phyloP scores from a whole-genome alignment of 2,113 vertebrate species.

The Rhinichthys klamathensis region DNA sequence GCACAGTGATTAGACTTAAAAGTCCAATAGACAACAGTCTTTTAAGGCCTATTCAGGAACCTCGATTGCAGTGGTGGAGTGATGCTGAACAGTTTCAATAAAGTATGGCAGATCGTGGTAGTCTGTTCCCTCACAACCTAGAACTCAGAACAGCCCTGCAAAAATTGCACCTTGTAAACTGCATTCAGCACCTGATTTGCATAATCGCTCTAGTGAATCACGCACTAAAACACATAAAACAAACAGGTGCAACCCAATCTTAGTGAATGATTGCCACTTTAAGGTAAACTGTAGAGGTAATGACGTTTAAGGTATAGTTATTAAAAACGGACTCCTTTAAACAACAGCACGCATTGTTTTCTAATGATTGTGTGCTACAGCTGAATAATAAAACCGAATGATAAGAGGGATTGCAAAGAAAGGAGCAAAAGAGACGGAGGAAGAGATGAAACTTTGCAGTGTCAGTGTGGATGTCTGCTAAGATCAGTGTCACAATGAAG shows the following conservation, averaged over 20 bases:
- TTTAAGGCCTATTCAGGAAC: no score
- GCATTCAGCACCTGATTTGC: not conserved
- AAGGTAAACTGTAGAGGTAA: not conserved
- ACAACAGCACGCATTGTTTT: not conserved
- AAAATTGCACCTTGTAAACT: not conserved
- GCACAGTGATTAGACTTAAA: no score
- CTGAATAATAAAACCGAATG: not conserved
- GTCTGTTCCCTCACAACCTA: no score
- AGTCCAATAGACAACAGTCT: no score
- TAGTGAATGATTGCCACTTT: not conserved
- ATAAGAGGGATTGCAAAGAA: not conserved
- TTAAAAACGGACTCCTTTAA: not conserved
- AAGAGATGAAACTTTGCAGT: conserved; percentile 41
- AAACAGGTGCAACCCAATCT: not conserved
- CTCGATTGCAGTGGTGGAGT: no score
- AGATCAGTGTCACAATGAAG: conserved; percentile 27
- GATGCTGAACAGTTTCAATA: no score
- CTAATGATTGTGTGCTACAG: not conserved
- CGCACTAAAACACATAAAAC: not conserved
- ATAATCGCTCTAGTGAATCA: not conserved
- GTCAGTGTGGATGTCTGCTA: conserved; percentile 31
- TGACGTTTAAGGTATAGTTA: not conserved
- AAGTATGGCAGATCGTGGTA: no score
- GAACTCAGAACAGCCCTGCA: not conserved
- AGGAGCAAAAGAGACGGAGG: not conserved